Evolutionary conservation across 2,113 vertebrate species (phyloP).

Genomic region (Ammodytes dubius): DNA sequence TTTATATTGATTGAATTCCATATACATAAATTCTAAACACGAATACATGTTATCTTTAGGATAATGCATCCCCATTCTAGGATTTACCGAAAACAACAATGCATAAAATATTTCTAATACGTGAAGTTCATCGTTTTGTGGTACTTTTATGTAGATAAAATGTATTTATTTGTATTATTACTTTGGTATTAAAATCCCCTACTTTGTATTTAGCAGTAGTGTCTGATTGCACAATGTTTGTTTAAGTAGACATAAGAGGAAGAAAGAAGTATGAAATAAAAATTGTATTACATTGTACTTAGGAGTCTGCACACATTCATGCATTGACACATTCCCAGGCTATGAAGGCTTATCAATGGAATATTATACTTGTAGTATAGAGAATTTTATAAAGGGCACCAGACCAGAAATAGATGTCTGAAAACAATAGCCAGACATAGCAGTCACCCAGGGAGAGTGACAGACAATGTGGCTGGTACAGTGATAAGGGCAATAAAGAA

Average conservation of each 20-base stretch:
- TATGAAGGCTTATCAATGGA: neutral
- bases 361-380: neutral
- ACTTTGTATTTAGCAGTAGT: neutral
- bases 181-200: neutral
- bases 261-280: neutral
- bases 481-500: slow-evolving; percentile 45
- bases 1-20: neutral
- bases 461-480: neutral
- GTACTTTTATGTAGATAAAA: neutral
- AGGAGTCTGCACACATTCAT: neutral
- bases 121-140: neutral
- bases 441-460: slow-evolving; percentile 7
- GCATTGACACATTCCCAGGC: neutral
- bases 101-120: too few relatives aligned
- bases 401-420: slow-evolving; percentile 17
- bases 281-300: neutral
- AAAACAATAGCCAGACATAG: slow-evolving; percentile 14
- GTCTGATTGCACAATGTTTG: neutral
- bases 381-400: slow-evolving; percentile 16
- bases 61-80: neutral
- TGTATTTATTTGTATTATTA: neutral
- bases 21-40: neutral
- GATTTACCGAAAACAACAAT: neutral
- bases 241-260: neutral
- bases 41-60: neutral